These are phyloP conservation scores for Perdita meconis DNA, from an alignment of 2,888 invertebrate genomes.

Conservation along the genomic window DNA sequence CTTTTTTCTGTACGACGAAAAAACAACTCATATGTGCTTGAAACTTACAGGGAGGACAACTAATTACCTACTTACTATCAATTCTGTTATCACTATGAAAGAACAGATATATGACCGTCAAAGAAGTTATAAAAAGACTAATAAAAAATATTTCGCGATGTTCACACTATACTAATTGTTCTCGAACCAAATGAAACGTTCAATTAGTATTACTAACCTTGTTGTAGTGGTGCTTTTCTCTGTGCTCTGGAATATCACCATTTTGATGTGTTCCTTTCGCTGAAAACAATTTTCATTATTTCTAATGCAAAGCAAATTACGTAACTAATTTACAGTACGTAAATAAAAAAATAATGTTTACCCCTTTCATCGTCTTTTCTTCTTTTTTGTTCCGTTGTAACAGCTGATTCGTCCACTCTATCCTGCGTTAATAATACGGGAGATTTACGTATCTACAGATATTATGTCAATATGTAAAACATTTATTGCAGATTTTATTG, in stretches of 20 bases:
- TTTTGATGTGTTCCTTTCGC: slow-evolving; percentile 90
- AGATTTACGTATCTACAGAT: background rate
- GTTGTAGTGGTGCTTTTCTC: slow-evolving; percentile 91
- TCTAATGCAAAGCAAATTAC: background rate
- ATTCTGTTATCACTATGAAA: slow-evolving; percentile 1
- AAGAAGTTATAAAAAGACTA: slow-evolving; percentile 8
- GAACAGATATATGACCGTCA: background rate
- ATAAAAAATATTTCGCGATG: no score
- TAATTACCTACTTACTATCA: slow-evolving; percentile 36
- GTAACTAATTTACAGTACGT: background rate
- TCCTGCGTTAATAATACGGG: slow-evolving; percentile 85
- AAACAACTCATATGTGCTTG: background rate
- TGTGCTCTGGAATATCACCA: slow-evolving; percentile 88
- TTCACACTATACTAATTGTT: background rate
- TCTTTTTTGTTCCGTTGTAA: slow-evolving; percentile 89
- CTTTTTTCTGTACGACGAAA: background rate
- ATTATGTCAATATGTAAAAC: no score
- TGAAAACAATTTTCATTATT: slow-evolving; percentile 71
- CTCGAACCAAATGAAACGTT: slow-evolving; percentile 7
- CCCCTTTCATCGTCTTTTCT: slow-evolving; percentile 93
- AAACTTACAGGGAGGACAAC: slow-evolving; percentile 35
- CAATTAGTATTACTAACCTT: slow-evolving; percentile 86
- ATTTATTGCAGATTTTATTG: background rate
- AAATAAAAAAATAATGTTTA: slow-evolving; percentile 76
- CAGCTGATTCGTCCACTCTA: slow-evolving; percentile 89